Conservation (phyloP, 2,888 invertebrate species). For the Syritta pipiens region DNA sequence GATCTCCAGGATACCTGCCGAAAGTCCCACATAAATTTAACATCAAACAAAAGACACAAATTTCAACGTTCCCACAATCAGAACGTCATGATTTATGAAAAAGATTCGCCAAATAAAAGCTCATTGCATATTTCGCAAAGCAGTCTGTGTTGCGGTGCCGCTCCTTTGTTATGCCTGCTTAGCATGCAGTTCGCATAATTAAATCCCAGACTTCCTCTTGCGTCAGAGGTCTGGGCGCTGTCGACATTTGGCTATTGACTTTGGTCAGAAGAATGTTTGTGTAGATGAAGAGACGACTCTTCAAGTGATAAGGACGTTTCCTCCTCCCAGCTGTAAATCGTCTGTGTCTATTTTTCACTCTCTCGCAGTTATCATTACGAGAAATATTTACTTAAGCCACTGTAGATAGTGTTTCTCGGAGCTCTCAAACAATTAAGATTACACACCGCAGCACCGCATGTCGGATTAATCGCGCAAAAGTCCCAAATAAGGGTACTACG, state of each 20-base stretch:
- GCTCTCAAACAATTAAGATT: slow-evolving; percentile 63
- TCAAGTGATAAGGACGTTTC: slow-evolving; percentile 52
- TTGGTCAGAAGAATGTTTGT: slow-evolving; percentile 30
- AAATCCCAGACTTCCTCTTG: slow-evolving; percentile 51
- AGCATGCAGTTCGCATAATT: slow-evolving; percentile 45
- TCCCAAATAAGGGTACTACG: slow-evolving; percentile 60
- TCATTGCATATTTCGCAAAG: not conserved
- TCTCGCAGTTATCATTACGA: slow-evolving; percentile 45
- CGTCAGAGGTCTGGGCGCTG: slow-evolving; percentile 19
- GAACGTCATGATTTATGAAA: not conserved
- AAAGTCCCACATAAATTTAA: no score
- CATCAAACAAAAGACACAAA: no score
- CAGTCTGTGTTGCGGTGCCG: no score
- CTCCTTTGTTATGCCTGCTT: slow-evolving; percentile 23
- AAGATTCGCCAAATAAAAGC: not conserved
- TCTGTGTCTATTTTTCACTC: slow-evolving; percentile 16
- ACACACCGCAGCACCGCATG: slow-evolving; percentile 43
- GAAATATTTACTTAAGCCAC: slow-evolving; percentile 65
- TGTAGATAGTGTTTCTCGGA: slow-evolving; percentile 53
- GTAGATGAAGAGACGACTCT: slow-evolving; percentile 31
- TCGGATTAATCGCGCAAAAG: slow-evolving; percentile 65
- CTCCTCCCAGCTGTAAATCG: slow-evolving; percentile 22
- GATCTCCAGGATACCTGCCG: no score
- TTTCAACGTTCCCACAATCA: not conserved
- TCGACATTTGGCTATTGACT: slow-evolving; percentile 21